phyloP scores from a whole-genome alignment of 2,888 invertebrate species.

The Crossocerus cetratus region DNA sequence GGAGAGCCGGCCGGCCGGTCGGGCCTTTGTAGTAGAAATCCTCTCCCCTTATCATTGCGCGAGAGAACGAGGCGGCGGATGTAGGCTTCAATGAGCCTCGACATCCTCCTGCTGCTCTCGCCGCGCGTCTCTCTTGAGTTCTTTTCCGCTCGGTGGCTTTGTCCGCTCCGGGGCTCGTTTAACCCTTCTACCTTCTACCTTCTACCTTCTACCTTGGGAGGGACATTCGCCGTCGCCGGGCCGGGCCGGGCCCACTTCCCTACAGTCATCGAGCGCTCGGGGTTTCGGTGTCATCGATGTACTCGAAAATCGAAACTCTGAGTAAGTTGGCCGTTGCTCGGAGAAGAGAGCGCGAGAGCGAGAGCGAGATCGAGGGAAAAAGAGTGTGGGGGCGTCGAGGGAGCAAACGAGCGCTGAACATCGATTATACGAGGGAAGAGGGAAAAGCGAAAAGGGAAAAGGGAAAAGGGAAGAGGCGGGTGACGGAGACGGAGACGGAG shows the following conservation, averaged over 20 bases:
- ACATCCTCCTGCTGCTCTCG: conserved; percentile 17
- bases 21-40: conserved; percentile 43
- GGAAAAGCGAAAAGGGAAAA: no score
- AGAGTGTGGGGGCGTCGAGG: conserved; percentile 20
- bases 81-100: conserved; percentile 37
- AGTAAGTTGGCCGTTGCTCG: no score
- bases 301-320: no score
- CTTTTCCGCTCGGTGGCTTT: conserved; percentile 25
- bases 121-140: not conserved
- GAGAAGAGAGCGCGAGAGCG: not conserved
- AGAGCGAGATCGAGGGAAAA: not conserved
- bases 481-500: not conserved
- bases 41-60: conserved; percentile 39
- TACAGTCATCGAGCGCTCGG: no score
- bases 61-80: conserved; percentile 47
- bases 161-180: conserved; percentile 16
- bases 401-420: conserved; percentile 20
- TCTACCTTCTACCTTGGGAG: conserved; percentile 7
- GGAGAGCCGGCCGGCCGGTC: conserved; percentile 39
- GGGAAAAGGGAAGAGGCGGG: no score
- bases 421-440: not conserved
- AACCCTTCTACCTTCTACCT: conserved; percentile 11
- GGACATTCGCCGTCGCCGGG: not conserved
- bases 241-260: no score
- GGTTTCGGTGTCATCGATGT: no score